Evolutionary conservation across 2,797 vertebrate species (phyloP).

Genomic region (Mormyrus proboscirostris): DNA sequence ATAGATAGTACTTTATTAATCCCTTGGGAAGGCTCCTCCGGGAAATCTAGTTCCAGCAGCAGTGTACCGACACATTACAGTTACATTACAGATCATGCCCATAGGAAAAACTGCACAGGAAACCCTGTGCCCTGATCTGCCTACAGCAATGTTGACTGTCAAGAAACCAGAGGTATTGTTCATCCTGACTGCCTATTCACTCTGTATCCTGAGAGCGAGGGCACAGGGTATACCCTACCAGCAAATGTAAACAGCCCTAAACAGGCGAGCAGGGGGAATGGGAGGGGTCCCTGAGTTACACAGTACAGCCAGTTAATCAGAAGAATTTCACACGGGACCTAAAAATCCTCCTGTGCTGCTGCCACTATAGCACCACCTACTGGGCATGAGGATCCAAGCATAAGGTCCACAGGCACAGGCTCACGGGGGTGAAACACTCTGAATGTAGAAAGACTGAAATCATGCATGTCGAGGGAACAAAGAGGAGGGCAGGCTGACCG

Average conservation of each 20-base stretch:
- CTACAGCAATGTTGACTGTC: not conserved
- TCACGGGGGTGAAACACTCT: not conserved
- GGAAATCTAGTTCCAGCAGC: too few relatives aligned
- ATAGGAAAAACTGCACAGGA: not conserved
- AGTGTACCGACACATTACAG: too few relatives aligned
- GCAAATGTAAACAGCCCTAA: not conserved
- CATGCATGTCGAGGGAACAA: not conserved
- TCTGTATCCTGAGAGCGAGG: not conserved
- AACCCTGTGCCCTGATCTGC: not conserved
- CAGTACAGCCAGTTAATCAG: not conserved
- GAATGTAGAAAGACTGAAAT: slow-evolving; percentile 22
- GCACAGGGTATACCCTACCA: not conserved
- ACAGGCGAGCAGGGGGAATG: not conserved
- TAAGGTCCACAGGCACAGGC: not conserved
- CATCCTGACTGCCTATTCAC: not conserved
- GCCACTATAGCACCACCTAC: not conserved
- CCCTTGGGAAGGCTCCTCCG: too few relatives aligned
- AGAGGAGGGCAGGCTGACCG: not conserved
- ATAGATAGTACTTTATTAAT: too few relatives aligned
- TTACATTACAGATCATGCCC: not conserved
- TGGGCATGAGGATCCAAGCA: not conserved
- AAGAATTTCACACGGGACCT: not conserved
- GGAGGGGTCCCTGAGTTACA: not conserved
- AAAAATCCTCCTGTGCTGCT: not conserved
- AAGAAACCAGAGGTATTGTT: not conserved